These are phyloP conservation scores for Pempheris klunzingeri DNA, from an alignment of 2,797 vertebrate species.

Conservation along the genomic window DNA sequence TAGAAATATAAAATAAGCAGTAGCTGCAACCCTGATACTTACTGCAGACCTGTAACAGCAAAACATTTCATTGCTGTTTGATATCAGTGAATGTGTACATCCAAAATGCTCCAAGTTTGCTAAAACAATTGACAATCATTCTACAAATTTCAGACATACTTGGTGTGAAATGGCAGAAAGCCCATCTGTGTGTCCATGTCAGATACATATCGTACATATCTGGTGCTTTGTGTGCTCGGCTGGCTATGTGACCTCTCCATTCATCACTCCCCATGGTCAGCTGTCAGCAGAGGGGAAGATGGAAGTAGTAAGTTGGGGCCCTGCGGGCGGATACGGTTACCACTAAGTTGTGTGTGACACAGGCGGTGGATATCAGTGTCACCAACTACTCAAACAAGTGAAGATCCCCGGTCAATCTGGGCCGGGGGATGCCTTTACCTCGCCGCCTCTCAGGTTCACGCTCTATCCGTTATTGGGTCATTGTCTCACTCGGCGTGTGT, in stretches of 20 bases:
- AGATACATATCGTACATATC: constrained; percentile 50
- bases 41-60: too few relatives aligned
- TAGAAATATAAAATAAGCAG: not conserved
- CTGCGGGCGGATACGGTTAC: constrained; percentile 70
- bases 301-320: constrained; percentile 78
- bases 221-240: constrained; percentile 51
- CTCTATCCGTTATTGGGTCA: constrained; percentile 65
- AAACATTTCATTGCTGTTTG: not conserved
- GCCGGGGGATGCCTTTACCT: constrained; percentile 74
- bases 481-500: constrained; percentile 69
- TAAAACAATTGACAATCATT: not conserved
- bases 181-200: constrained; percentile 24
- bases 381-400: constrained; percentile 72
- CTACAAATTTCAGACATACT: not conserved
- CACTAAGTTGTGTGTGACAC: constrained; percentile 78
- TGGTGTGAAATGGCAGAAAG: not conserved
- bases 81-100: not conserved
- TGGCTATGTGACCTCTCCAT: constrained; percentile 69
- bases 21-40: accelerated
- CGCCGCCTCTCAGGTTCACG: constrained; percentile 74
- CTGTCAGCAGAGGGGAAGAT: constrained; percentile 78
- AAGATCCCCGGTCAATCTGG: constrained; percentile 67
- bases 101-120: not conserved
- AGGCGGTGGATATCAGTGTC: constrained; percentile 76
- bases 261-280: constrained; percentile 79